These are phyloP conservation scores for Orchesellides sinensis DNA, from an alignment of 2,888 invertebrate species.

Conservation along the genomic window DNA sequence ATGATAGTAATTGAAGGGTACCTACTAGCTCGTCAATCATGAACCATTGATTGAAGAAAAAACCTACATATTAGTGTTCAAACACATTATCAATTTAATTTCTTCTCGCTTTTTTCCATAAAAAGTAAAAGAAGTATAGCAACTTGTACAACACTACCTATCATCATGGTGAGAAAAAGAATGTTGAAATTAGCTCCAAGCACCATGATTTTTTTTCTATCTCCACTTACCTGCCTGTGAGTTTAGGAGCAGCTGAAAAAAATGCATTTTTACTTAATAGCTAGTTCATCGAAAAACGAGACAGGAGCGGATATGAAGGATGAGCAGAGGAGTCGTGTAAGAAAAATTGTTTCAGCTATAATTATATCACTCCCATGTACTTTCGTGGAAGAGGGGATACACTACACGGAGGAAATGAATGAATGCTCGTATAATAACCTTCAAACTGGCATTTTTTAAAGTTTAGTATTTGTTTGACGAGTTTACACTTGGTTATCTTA, in stretches of 20 bases:
- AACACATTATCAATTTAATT: constrained; percentile 66
- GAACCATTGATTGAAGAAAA: constrained; percentile 52
- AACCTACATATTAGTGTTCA: constrained; percentile 61
- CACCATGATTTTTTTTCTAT: constrained; percentile 1
- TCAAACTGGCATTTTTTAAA: too few relatives aligned
- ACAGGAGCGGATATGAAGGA: constrained; percentile 47
- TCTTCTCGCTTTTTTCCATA: constrained; percentile 27
- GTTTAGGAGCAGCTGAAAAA: constrained; percentile 15
- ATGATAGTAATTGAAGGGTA: constrained; percentile 58
- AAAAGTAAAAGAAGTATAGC: constrained; percentile 6
- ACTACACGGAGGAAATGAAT: constrained; percentile 55
- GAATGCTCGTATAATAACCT: constrained; percentile 28
- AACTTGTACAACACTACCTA: constrained; percentile 35
- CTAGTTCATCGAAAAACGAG: constrained; percentile 49
- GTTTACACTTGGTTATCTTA: constrained; percentile 36
- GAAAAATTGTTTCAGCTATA: constrained; percentile 48
- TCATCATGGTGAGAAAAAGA: constrained; percentile 62
- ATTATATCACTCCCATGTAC: constrained; percentile 50
- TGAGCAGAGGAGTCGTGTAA: constrained; percentile 31
- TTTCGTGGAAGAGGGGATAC: constrained; percentile 29
- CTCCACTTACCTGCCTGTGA: neutral
- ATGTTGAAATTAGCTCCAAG: constrained; percentile 56
- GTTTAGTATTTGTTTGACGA: constrained; percentile 52
- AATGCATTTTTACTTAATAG: constrained; percentile 51
- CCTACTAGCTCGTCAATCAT: constrained; percentile 57